phyloP scores from a whole-genome alignment of 2,888 invertebrate species.

The Parochlus steinenii region DNA sequence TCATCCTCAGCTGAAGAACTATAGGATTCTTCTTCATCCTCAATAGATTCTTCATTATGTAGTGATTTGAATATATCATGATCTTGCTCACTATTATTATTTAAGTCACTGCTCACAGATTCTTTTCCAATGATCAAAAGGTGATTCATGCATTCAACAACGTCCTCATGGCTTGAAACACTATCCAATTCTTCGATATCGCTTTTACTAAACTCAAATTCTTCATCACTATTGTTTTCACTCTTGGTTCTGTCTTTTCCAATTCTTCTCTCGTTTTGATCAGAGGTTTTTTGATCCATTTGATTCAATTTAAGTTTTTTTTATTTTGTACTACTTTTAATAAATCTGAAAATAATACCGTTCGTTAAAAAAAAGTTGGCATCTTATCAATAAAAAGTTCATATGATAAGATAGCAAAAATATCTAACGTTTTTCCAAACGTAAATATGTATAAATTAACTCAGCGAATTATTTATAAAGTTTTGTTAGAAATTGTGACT shows the following conservation, averaged over 20 bases:
- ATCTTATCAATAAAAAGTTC: too few relatives aligned
- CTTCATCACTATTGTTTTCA: conserved; percentile 20
- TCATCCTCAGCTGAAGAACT: conserved; percentile 17
- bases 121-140: conserved; percentile 2
- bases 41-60: conserved; percentile 1
- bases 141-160: conserved; percentile 9
- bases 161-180: conserved; percentile 12
- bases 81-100: not conserved
- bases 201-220: conserved; percentile 23
- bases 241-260: not conserved
- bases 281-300: too few relatives aligned
- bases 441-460: too few relatives aligned
- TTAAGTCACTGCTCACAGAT: conserved; percentile 3
- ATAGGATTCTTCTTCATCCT: conserved; percentile 15
- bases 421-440: too few relatives aligned
- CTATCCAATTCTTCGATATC: conserved; percentile 19
- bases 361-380: too few relatives aligned
- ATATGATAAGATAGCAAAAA: too few relatives aligned
- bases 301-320: too few relatives aligned
- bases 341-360: too few relatives aligned
- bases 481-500: too few relatives aligned
- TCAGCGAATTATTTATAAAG: too few relatives aligned
- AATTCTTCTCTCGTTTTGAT: not conserved
- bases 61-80: conserved; percentile 8
- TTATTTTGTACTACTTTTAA: too few relatives aligned